Evolutionary conservation across 2,797 vertebrate species (phyloP).

Genomic region (Cryptoblepharus egeriae): DNA sequence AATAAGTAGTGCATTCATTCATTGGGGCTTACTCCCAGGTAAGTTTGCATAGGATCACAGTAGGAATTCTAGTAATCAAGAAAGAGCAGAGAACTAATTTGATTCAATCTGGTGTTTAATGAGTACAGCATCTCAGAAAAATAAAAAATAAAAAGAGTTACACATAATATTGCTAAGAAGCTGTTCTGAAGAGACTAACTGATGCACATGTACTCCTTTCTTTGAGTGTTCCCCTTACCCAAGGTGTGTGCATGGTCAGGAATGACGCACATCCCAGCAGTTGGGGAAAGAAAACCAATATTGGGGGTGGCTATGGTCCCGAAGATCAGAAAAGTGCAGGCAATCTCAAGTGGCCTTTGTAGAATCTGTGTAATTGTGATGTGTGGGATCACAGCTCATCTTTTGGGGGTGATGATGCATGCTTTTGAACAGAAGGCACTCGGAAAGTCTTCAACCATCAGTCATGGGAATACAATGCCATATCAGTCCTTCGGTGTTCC

Average conservation of each 20-base stretch:
- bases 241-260: conserved; percentile 53
- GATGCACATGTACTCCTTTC: conserved; percentile 59
- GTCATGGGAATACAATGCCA: neutral
- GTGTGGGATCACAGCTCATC: neutral
- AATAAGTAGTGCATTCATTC: no score
- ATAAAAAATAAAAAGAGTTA: conserved; percentile 54
- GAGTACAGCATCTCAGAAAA: conserved; percentile 59
- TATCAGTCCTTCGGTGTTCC: neutral
- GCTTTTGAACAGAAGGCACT: neutral
- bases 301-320: neutral
- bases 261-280: conserved; percentile 19
- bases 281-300: neutral
- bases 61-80: neutral
- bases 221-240: conserved; percentile 46
- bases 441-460: conserved; percentile 18
- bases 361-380: neutral
- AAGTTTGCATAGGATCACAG: no score
- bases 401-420: conserved; percentile 37
- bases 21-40: no score
- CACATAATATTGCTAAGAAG: conserved; percentile 55
- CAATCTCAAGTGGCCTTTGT: no score
- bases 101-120: conserved; percentile 68
- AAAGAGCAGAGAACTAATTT: conserved; percentile 42
- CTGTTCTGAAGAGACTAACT: conserved; percentile 49
- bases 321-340: neutral